Conservation (phyloP, 2,888 invertebrate species). For the Mythimna pallens region DNA sequence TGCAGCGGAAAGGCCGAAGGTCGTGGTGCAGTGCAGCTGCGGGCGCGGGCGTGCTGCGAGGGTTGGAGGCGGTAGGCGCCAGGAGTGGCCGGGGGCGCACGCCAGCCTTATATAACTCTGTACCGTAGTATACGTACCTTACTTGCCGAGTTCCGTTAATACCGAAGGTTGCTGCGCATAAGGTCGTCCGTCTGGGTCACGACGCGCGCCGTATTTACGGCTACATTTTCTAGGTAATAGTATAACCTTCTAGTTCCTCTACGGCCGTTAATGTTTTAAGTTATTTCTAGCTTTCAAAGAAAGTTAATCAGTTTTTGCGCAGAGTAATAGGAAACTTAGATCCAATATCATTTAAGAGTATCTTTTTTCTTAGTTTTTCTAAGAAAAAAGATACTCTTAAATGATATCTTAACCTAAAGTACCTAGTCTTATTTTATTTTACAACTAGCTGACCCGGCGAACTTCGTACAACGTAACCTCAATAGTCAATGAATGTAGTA, state of each 20-base stretch:
- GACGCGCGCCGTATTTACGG: conserved; percentile 65
- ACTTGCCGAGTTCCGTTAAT: conserved; percentile 80
- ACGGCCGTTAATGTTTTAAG: conserved; percentile 27
- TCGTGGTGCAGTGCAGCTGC: conserved; percentile 83
- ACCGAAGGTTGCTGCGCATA: conserved; percentile 85
- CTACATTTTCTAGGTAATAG: conserved; percentile 55
- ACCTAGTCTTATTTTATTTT: background rate
- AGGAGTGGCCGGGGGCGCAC: conserved; percentile 69
- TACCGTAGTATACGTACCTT: conserved; percentile 54
- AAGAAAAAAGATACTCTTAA: no score
- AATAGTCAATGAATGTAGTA: no score
- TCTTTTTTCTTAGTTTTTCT: background rate
- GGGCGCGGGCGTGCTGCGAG: conserved; percentile 68
- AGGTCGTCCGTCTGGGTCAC: conserved; percentile 83
- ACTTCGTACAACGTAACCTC: no score
- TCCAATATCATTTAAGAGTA: background rate
- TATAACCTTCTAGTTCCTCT: conserved; percentile 49
- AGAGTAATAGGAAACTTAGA: conserved; percentile 1
- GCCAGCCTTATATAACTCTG: conserved; percentile 72
- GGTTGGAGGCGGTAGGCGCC: conserved; percentile 71
- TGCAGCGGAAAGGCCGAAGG: conserved; percentile 78
- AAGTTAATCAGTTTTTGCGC: conserved; percentile 9
- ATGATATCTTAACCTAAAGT: background rate
- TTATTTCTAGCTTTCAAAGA: conserved; percentile 49
- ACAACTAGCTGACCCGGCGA: background rate